Conservation (phyloP, 92 coral and sea anemone species). For the Ricordea florida region DNA sequence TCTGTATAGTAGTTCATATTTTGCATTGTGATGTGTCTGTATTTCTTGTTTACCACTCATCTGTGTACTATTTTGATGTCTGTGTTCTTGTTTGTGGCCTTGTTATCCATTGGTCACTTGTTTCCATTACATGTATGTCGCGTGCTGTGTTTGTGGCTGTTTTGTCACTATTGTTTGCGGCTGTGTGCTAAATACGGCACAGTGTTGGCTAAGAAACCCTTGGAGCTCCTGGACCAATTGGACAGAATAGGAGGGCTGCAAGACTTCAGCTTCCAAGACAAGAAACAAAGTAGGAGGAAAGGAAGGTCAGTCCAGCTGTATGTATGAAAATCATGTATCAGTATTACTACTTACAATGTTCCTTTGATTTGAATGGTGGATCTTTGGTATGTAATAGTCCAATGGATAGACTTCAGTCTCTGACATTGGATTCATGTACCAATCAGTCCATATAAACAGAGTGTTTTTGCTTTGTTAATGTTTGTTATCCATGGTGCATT, state of each 20-base stretch:
- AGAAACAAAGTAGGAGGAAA: slow-evolving; percentile 41
- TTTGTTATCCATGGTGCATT: no score
- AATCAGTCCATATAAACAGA: no score
- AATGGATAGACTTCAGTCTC: no score
- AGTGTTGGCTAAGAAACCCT: slow-evolving; percentile 1
- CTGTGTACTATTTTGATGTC: neutral
- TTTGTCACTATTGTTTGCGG: no score
- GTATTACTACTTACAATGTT: neutral
- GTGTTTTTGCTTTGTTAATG: no score
- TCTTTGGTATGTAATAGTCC: no score
- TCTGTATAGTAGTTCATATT: no score
- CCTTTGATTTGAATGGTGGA: neutral
- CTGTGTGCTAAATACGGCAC: no score
- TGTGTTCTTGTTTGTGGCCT: neutral
- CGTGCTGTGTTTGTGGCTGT: no score
- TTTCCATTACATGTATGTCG: neutral
- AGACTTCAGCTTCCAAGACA: no score
- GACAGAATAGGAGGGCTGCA: no score
- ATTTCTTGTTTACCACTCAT: neutral
- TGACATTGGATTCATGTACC: no score
- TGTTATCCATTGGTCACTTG: neutral
- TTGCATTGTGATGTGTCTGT: neutral
- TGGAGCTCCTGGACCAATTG: slow-evolving; percentile 33
- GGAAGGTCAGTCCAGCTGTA: slow-evolving; percentile 41
- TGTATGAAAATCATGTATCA: neutral